Percentiles rank a stretch among this genome's conserved stretches.
Evolutionary conservation across 2,113 vertebrate species (phyloP).

Genomic region (Sakesphorus luctuosus): DNA sequence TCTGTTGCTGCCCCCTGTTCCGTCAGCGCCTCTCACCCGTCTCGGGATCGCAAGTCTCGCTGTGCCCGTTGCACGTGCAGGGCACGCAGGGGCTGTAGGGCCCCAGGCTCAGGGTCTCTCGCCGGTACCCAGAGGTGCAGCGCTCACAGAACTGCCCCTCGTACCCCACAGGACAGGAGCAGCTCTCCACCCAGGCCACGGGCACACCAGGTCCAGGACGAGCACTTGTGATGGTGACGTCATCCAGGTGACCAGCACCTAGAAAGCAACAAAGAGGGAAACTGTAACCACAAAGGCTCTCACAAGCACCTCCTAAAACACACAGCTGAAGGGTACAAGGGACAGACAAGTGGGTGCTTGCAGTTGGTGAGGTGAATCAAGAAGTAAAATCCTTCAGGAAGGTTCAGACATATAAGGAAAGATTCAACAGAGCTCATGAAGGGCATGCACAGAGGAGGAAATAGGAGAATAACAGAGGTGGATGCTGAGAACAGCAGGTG

Average conservation of each 20-base stretch:
- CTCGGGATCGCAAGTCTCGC: constrained; percentile 85
- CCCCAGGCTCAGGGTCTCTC: constrained; percentile 79
- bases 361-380: background rate
- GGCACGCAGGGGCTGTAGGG: constrained; percentile 90
- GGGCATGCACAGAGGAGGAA: fast-evolving
- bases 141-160: constrained; percentile 92
- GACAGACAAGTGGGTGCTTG: background rate
- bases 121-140: constrained; percentile 86
- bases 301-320: fast-evolving
- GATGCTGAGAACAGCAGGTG: background rate
- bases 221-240: constrained; percentile 86
- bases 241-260: constrained; percentile 92
- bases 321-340: fast-evolving
- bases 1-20: background rate
- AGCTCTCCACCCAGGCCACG: constrained; percentile 91
- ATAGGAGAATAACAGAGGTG: background rate
- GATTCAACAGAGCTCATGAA: background rate
- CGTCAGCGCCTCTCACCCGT: constrained; percentile 77
- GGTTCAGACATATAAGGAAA: background rate
- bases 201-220: constrained; percentile 77
- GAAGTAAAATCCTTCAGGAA: background rate
- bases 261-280: background rate
- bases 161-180: constrained; percentile 90
- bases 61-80: constrained; percentile 91
- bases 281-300: background rate